Evolutionary conservation across 2,113 vertebrate species (phyloP).

Genomic region (Myrmecophaga tridactyla): DNA sequence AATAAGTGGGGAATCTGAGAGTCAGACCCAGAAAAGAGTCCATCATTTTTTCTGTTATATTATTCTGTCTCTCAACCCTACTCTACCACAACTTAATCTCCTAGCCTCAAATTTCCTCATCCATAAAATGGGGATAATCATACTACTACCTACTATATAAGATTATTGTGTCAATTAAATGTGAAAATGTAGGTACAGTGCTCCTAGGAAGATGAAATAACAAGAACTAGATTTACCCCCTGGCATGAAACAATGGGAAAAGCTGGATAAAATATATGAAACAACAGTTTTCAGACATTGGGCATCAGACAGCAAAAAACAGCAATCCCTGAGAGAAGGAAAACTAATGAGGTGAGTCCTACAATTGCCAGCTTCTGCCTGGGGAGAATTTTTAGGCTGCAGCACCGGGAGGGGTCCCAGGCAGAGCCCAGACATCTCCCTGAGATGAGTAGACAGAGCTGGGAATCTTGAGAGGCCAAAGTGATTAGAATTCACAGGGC

Average conservation of each 20-base stretch:
- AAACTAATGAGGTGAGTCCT: slow-evolving; percentile 59
- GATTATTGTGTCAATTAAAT: background rate
- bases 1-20: background rate
- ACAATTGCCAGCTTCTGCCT: slow-evolving; percentile 15
- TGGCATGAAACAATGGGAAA: slow-evolving; percentile 37
- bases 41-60: background rate
- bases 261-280: slow-evolving; percentile 35
- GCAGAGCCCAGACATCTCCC: slow-evolving; percentile 22
- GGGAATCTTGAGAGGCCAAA: background rate
- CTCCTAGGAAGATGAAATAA: slow-evolving; percentile 42
- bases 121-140: slow-evolving; percentile 27
- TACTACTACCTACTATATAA: background rate
- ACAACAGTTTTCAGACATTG: slow-evolving; percentile 46
- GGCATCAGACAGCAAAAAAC: slow-evolving; percentile 52
- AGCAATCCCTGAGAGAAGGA: slow-evolving; percentile 53
- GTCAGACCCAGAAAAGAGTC: background rate
- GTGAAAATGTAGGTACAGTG: background rate
- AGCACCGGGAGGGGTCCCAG: background rate
- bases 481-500: background rate
- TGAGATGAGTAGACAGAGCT: background rate
- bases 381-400: slow-evolving; percentile 48
- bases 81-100: background rate
- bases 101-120: slow-evolving; percentile 28
- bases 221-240: background rate
- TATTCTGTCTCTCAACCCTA: background rate